phyloP scores from a whole-genome alignment of 2,113 vertebrate species.

The Empidonax alnorum region DNA sequence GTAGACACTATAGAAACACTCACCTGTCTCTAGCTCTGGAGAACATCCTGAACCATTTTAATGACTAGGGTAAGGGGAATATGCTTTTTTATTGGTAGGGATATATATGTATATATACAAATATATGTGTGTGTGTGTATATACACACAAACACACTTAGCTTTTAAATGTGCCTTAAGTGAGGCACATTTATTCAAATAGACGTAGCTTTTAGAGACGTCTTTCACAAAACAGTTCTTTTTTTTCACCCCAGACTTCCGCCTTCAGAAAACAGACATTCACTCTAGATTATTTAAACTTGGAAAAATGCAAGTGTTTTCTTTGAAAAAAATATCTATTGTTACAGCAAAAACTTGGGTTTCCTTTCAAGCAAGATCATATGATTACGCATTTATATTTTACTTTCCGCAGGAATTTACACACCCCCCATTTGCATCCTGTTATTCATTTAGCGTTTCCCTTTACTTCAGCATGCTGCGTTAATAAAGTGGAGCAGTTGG shows the following conservation, averaged over 20 bases:
- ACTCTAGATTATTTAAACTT: conserved; percentile 76
- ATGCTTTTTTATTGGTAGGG: neutral
- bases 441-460: conserved; percentile 83
- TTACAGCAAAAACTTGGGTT: conserved; percentile 80
- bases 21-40: neutral
- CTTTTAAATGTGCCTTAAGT: neutral
- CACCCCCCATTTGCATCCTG: conserved; percentile 85
- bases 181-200: neutral
- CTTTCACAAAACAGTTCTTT: neutral
- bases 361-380: conserved; percentile 85
- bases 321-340: conserved; percentile 85
- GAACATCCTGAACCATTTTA: neutral
- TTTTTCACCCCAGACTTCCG: neutral
- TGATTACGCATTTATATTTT: conserved; percentile 85
- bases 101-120: neutral
- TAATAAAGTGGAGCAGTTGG: conserved; percentile 38
- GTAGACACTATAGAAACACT: neutral
- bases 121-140: neutral
- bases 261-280: conserved; percentile 63
- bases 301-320: conserved; percentile 80
- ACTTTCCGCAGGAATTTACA: conserved; percentile 88
- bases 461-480: conserved; percentile 53
- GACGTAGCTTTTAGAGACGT: neutral
- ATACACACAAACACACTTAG: neutral
- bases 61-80: neutral